phyloP scores from a whole-genome alignment of 2,888 invertebrate species.

The Itoplectis maculator region DNA sequence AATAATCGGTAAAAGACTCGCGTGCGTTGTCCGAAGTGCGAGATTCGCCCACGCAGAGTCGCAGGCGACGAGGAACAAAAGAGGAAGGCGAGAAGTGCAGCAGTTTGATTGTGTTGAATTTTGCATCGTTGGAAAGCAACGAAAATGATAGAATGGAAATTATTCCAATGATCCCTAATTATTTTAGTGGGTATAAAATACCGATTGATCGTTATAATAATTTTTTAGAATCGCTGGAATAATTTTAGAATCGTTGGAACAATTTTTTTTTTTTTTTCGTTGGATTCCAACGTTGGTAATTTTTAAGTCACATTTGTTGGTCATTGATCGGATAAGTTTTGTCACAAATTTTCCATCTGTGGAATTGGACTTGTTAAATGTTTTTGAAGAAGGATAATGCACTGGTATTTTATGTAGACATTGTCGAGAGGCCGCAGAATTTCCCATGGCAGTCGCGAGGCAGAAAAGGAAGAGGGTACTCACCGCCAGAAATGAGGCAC shows the following conservation, averaged over 20 bases:
- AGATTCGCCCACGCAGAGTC: slow-evolving; percentile 49
- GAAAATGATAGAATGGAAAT: no score
- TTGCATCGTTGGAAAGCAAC: no score
- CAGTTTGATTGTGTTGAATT: neutral
- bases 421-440: neutral
- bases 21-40: slow-evolving; percentile 10
- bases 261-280: no score
- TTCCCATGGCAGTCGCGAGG: neutral
- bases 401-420: no score
- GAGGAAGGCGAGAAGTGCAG: slow-evolving; percentile 19
- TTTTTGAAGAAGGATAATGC: neutral
- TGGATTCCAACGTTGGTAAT: no score
- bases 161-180: no score
- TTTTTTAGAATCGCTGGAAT: no score
- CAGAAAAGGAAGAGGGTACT: slow-evolving; percentile 68
- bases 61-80: slow-evolving; percentile 25
- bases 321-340: no score
- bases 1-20: slow-evolving; percentile 61
- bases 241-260: no score
- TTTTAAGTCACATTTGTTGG: no score
- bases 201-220: no score
- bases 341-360: neutral
- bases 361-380: neutral
- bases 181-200: no score
- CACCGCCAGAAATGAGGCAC: slow-evolving; percentile 83